These are phyloP conservation scores for Thalassophryne amazonica DNA, from an alignment of 2,797 vertebrate genomes.

Conservation along the genomic window DNA sequence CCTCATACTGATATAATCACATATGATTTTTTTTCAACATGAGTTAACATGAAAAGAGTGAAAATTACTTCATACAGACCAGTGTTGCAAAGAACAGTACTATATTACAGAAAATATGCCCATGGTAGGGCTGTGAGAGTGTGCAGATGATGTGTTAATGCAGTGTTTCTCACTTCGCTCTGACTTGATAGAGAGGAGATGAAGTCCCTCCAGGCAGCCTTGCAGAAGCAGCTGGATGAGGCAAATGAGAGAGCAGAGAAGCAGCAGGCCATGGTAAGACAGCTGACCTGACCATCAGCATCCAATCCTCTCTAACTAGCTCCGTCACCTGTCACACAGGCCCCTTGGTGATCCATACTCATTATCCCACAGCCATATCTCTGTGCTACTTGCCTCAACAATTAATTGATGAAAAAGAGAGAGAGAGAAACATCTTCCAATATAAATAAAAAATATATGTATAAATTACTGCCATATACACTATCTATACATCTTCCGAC, in stretches of 20 bases:
- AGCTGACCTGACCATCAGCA: conserved; percentile 48
- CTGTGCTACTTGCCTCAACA: conserved; percentile 11
- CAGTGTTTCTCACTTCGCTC: conserved; percentile 55
- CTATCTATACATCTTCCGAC: too few relatives aligned
- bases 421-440: too few relatives aligned
- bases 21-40: background rate
- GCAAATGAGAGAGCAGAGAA: conserved; percentile 92
- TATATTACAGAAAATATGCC: conserved; percentile 1
- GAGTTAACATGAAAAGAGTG: background rate
- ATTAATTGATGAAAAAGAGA: conserved; percentile 42
- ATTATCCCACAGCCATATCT: conserved; percentile 51
- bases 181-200: conserved; percentile 91
- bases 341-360: conserved; percentile 37
- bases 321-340: conserved; percentile 60
- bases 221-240: conserved; percentile 97
- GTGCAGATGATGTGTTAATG: conserved; percentile 52
- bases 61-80: background rate
- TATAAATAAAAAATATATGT: too few relatives aligned
- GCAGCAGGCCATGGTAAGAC: conserved; percentile 93
- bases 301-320: conserved; percentile 42
- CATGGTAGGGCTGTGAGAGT: conserved; percentile 2
- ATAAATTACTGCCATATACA: too few relatives aligned
- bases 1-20: background rate
- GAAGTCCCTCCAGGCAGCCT: conserved; percentile 93
- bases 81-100: background rate